Percentiles rank a stretch among this genome's conserved stretches.
Evolutionary conservation across 2,113 vertebrate species (phyloP).

Genomic region (Scortum barcoo): DNA sequence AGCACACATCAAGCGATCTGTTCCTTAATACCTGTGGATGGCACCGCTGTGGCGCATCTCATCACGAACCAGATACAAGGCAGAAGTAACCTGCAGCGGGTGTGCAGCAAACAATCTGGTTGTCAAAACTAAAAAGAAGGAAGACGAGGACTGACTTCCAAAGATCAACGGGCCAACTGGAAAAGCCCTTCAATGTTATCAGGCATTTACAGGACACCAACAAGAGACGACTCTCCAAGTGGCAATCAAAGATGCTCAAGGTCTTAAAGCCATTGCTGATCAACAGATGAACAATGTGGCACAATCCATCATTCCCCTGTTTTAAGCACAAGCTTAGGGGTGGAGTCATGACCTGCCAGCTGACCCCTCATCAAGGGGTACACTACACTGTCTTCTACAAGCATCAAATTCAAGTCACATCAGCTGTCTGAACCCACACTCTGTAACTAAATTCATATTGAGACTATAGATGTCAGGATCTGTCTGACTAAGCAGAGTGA

Average conservation of each 20-base stretch:
- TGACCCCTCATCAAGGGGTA: background rate
- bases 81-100: background rate
- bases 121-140: background rate
- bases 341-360: background rate
- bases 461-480: background rate
- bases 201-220: no score
- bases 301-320: background rate
- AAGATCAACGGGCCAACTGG: background rate
- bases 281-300: background rate
- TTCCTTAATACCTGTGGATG: constrained; percentile 10
- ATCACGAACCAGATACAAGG: constrained; percentile 14
- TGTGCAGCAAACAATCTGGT: constrained; percentile 3
- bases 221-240: background rate
- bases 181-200: background rate
- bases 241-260: background rate
- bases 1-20: constrained; percentile 4
- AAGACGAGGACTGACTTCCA: background rate
- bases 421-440: background rate
- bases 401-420: background rate
- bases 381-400: background rate
- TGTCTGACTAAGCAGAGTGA: background rate
- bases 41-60: background rate
- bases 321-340: background rate
- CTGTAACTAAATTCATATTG: background rate
- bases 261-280: background rate